phyloP scores from a whole-genome alignment of 1,140 invertebrate species.

The Solenopsis fugax region DNA sequence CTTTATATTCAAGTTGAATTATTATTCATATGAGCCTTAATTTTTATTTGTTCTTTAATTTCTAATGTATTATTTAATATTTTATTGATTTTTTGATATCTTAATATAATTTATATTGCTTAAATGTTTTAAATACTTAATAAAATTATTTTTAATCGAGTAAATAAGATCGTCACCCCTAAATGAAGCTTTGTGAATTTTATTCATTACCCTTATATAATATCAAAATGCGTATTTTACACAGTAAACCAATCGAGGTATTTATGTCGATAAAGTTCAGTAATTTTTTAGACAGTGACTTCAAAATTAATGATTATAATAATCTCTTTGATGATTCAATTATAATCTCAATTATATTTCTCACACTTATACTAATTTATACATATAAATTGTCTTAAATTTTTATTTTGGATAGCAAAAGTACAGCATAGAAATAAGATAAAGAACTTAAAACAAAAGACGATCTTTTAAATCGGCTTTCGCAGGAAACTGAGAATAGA shows the following conservation, averaged over 20 bases:
- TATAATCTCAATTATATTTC: neutral
- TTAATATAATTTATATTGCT: neutral
- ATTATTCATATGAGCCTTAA: too few relatives aligned
- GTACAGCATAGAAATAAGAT: neutral
- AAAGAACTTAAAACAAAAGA: neutral
- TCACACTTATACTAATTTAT: neutral
- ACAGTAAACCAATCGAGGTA: too few relatives aligned
- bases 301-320: conserved; percentile 8
- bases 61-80: too few relatives aligned
- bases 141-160: too few relatives aligned
- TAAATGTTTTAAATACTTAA: too few relatives aligned
- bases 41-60: too few relatives aligned
- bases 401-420: neutral
- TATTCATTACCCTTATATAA: too few relatives aligned
- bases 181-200: too few relatives aligned
- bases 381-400: conserved; percentile 2
- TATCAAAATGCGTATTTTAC: too few relatives aligned
- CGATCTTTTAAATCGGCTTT: neutral
- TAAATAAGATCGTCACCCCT: too few relatives aligned
- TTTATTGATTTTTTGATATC: too few relatives aligned
- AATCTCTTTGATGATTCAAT: neutral
- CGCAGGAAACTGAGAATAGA: neutral
- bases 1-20: too few relatives aligned
- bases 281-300: neutral
- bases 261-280: neutral